Base-by-base conservation (phyloP, 2,797 vertebrate species). In the Masticophis lateralis region DNA sequence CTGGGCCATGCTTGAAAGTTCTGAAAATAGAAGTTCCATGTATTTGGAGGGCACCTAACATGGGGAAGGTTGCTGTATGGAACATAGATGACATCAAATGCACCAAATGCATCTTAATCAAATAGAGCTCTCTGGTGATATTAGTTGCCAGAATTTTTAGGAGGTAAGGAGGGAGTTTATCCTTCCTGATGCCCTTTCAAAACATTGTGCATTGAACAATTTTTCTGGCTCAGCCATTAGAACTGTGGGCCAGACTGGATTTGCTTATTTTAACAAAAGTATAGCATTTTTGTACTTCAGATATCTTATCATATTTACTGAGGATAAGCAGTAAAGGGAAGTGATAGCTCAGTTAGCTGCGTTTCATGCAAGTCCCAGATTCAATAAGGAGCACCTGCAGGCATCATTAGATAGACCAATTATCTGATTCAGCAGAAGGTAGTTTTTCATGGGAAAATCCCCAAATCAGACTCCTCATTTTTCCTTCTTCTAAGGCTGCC, bases 401-500 rank as follows among this genome's bases (percentile, higher is more conserved):
- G 37, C 20, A 83, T 37, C 18, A 22, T 10, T 83, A 83, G 37
- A 25, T 47, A 83, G 74, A 83, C 20, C 9, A 83, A 25, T 83
- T 43, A 83, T 47, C 37, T 83, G 37, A 79, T 22, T 79, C 32
- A 43, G 69, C 32, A 20, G 32, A 47, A 83, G 20, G 74, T 20
- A 47, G 74, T 25, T 83, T 83, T 47, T 83, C 74, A 57, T 88
- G 55, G 8, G 87, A 10, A 47, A 61, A 16, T 0, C 59, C 37
- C 25, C 3, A 3, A 8, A 25, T 60, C 22, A 89, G 2, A 47
- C 47, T 27, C 47, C 10, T n/a, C 61, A 3, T 14, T 12, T 18
- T 3, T 2, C 2, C 25, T 32, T 74, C 13, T 93, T 92, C 1
- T 0, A 96, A 99, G 99, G 99, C 99, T 0, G 99, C 99, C 89